phyloP scores from a whole-genome alignment of 2,797 vertebrate genomes.

The Crenichthys baileyi region DNA sequence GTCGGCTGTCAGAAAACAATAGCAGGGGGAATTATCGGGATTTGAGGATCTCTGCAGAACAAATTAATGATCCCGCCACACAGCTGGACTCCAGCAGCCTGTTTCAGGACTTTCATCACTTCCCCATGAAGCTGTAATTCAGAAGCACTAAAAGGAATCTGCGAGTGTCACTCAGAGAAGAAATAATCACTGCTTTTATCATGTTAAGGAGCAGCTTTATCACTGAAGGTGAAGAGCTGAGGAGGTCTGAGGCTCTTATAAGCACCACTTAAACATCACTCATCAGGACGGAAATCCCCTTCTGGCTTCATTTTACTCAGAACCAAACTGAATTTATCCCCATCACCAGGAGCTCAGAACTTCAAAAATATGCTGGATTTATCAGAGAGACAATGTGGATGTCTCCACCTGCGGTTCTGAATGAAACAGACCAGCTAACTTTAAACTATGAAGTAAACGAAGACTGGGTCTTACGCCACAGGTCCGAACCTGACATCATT shows the following conservation, averaged over 20 bases:
- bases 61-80: background rate
- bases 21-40: background rate
- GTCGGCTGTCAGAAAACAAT: slow-evolving; percentile 1
- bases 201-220: background rate
- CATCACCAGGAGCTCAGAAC: too few species aligned
- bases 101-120: background rate
- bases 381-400: background rate
- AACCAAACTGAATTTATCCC: background rate
- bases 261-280: slow-evolving; percentile 1
- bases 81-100: background rate
- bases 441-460: too few species aligned
- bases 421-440: too few species aligned
- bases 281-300: background rate
- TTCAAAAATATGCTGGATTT: background rate
- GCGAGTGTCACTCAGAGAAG: background rate
- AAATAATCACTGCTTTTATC: slow-evolving; percentile 1
- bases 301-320: background rate
- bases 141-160: background rate
- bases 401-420: background rate
- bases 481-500: too few species aligned
- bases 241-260: background rate
- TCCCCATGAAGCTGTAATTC: background rate
- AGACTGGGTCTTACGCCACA: too few species aligned
- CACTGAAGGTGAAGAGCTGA: background rate
- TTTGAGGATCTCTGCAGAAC: slow-evolving; percentile 1